Conservation (phyloP, 2,113 vertebrate species). For the Otus sunia region DNA sequence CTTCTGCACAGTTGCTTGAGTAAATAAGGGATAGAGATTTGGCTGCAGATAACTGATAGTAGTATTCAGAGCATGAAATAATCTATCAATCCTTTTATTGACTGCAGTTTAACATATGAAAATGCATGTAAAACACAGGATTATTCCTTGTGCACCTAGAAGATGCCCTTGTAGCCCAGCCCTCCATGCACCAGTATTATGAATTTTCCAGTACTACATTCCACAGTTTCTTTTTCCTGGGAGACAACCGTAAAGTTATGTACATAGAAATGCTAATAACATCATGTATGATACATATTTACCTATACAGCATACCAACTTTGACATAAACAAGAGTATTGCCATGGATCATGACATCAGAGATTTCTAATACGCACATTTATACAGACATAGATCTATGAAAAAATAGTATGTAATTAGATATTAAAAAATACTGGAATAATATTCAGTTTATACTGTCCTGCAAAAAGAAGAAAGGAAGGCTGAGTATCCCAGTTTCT, state of each 20-base stretch:
- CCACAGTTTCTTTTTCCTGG: background rate
- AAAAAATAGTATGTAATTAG: background rate
- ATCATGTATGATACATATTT: background rate
- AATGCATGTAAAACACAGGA: background rate
- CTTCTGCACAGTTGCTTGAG: background rate
- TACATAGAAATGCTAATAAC: background rate
- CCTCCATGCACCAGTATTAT: background rate
- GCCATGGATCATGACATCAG: accelerated
- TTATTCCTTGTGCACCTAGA: background rate
- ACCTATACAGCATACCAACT: background rate
- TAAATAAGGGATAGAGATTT: background rate
- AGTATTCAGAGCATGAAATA: background rate
- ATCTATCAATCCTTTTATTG: background rate
- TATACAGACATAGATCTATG: background rate
- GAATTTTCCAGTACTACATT: background rate
- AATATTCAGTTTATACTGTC: background rate
- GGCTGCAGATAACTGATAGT: background rate
- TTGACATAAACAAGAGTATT: background rate
- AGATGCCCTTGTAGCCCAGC: background rate
- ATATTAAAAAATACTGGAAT: background rate
- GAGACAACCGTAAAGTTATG: background rate
- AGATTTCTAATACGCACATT: background rate
- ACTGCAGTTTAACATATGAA: background rate
- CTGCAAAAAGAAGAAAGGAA: background rate
- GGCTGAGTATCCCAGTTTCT: background rate